Percentiles rank a stretch among this genome's conserved stretches.
Conservation (phyloP, 2,888 invertebrate species). For the Epiperipatus broadwayi region DNA sequence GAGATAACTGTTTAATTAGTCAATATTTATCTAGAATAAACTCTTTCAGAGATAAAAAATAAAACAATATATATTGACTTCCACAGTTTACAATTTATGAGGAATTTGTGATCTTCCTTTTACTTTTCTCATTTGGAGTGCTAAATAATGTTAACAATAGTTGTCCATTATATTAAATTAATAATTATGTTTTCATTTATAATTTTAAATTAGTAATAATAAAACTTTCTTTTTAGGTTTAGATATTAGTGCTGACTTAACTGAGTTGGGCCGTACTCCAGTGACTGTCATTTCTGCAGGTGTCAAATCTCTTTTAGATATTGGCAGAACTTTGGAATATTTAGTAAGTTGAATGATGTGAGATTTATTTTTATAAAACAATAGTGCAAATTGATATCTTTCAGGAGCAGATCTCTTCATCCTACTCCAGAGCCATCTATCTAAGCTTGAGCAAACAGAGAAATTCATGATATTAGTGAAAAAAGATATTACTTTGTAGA, state of each 20-base stretch:
- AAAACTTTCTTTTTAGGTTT: slow-evolving; percentile 30
- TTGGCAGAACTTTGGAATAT: slow-evolving; percentile 77
- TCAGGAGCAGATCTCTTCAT: no score
- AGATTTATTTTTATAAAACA: no score
- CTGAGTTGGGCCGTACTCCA: slow-evolving; percentile 64
- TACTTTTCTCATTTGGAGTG: no score
- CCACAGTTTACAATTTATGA: no score
- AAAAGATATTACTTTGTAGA: no score
- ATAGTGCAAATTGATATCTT: neutral
- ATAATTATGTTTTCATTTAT: neutral
- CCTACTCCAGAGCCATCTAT: neutral
- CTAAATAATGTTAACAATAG: neutral
- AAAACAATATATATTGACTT: no score
- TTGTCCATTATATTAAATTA: neutral
- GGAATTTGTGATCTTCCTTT: no score
- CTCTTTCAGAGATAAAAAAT: no score
- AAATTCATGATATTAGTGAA: no score
- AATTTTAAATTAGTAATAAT: neutral
- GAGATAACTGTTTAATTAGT: no score
- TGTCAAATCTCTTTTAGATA: slow-evolving; percentile 89
- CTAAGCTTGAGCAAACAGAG: no score
- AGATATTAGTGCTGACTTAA: slow-evolving; percentile 85
- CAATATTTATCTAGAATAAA: no score
- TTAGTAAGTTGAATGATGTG: slow-evolving; percentile 42
- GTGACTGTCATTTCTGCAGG: slow-evolving; percentile 87